Evolutionary conservation across 2,113 vertebrate species (phyloP), one percentile per base, ranked within the genome.

Genomic region (Myotis brandtii): DNA sequence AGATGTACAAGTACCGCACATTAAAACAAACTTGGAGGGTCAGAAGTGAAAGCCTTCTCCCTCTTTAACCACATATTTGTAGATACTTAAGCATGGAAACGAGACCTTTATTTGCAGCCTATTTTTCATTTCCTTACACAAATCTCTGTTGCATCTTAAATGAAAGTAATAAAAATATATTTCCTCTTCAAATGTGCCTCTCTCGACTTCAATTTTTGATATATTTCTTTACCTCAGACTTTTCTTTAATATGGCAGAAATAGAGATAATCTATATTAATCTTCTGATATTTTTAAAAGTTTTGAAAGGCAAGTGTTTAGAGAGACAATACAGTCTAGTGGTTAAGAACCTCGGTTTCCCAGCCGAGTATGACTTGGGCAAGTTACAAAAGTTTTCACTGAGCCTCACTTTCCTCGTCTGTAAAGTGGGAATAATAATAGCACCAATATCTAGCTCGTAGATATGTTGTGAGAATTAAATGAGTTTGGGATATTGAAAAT

Each of bases 21-120:
- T 48, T 54, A 87, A 96, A 97, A 97, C n/a, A 93, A 95, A 81
- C 92, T 96, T 93, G 72, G 59, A 84, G 83, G 85, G 85, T 93
- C 32, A 94, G 77, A 73, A 94, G 30, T 34, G n/a, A 86, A 89
- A 87, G 32, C 14, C 21, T 50, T 96, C 64, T 93, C 32, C 37
- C 59, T 93, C 92, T 70, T 56, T 83, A 87, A 76, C 79, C 34
- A 89, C 81, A 46, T 69, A 37, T 80, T 94, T 82, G 37, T 27
- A 93, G 81, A 84, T 46, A 37, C 80, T 93, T 95, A 82, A 81
- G 56, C 70, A 72, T 82, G 83, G 46, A 77, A 85, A 87, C 43
- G 16, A 75, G 11, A 91, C 18, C 67, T 80, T 96, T 32, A 25
- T 20, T 40, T 14, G 72, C 9, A 46, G 69, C 5, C 4, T 32